Conservation (phyloP, 2,888 invertebrate species). For the Athalia circularis region DNA sequence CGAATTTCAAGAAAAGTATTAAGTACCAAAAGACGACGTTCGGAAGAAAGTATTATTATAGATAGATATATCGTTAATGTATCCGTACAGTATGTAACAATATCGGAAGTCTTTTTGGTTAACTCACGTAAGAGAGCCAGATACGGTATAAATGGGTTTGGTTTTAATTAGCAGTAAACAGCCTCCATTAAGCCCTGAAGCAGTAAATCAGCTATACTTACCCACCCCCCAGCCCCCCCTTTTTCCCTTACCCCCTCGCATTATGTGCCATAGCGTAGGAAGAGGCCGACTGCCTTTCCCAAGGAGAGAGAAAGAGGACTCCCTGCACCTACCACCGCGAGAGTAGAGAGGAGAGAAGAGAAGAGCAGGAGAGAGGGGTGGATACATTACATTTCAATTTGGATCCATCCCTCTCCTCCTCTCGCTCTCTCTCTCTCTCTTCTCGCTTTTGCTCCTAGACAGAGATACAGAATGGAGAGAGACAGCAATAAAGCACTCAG, state of each 20-base stretch:
- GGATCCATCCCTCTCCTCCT: constrained; percentile 54
- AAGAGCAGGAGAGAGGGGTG: constrained; percentile 47
- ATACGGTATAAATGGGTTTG: constrained; percentile 67
- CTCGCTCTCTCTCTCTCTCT: constrained; percentile 36
- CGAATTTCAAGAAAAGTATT: background rate
- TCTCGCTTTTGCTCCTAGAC: constrained; percentile 53
- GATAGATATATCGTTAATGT: background rate
- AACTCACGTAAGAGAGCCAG: constrained; percentile 53
- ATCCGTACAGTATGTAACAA: constrained; percentile 1
- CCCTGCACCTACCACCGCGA: background rate
- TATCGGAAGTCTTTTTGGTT: constrained; percentile 34
- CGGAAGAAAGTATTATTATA: too few species aligned
- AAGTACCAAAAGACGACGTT: background rate
- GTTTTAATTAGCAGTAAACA: constrained; percentile 73
- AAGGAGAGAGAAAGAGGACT: constrained; percentile 37
- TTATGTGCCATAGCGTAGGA: constrained; percentile 5
- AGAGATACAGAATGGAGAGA: constrained; percentile 42
- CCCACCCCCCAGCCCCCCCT: constrained; percentile 57
- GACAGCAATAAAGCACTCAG: constrained; percentile 56
- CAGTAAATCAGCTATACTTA: constrained; percentile 71
- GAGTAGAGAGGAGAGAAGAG: constrained; percentile 42
- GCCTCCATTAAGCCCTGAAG: constrained; percentile 70
- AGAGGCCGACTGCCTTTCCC: constrained; percentile 49
- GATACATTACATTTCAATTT: constrained; percentile 71
- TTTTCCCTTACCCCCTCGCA: constrained; percentile 27